These are phyloP conservation scores for Riparia riparia DNA, from an alignment of 2,113 vertebrate species.

Conservation along the genomic window DNA sequence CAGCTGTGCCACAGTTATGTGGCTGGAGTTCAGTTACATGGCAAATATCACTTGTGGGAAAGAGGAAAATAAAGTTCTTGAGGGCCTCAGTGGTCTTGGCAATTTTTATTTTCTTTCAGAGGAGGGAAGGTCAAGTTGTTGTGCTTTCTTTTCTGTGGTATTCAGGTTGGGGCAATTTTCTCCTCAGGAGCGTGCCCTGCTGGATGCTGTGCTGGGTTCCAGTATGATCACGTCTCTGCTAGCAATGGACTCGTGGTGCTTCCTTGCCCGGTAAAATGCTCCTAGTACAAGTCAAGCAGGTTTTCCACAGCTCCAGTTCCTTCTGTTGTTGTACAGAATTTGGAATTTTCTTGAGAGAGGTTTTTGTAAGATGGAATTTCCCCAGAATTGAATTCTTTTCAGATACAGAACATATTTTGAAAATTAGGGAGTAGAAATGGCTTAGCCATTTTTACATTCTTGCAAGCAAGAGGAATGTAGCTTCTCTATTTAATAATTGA, in stretches of 20 bases:
- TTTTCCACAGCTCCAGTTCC: background rate
- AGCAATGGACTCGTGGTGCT: conserved; percentile 92
- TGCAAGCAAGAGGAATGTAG: background rate
- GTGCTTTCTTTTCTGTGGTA: background rate
- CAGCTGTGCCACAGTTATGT: accelerated
- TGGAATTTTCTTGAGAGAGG: background rate
- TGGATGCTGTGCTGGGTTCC: conserved; percentile 83
- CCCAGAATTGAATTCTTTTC: background rate
- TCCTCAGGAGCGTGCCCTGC: conserved; percentile 84
- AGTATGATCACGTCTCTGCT: conserved; percentile 86
- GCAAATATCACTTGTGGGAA: background rate
- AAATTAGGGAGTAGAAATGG: background rate
- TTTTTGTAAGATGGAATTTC: background rate
- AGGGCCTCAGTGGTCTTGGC: background rate
- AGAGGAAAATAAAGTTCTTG: background rate
- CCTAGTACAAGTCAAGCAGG: background rate
- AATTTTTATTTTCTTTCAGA: background rate
- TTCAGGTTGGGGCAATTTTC: background rate
- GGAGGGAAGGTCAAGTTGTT: background rate
- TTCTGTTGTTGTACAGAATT: background rate
- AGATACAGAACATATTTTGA: background rate
- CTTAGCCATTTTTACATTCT: background rate
- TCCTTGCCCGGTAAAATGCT: conserved; percentile 86
- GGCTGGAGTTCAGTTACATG: background rate
- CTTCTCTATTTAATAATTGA: background rate